A percentile compares a stretch with the other conserved stretches of the same genome.
Evolutionary conservation across 2,797 vertebrate species (phyloP).

Genomic region (Melanotaenia parkinsoni): DNA sequence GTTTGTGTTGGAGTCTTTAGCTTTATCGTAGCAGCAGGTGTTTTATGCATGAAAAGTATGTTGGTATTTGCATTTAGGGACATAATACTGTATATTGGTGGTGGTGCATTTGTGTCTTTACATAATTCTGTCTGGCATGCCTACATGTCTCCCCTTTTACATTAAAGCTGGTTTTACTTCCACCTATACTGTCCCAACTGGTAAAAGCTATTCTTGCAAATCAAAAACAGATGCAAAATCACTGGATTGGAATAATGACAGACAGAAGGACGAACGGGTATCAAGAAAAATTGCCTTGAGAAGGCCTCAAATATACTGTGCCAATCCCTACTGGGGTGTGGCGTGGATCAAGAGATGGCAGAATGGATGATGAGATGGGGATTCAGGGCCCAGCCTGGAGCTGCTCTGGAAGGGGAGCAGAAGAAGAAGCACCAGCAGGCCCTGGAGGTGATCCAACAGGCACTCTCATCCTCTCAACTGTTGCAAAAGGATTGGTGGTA

Average conservation of each 20-base stretch:
- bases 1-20: conserved; percentile 50
- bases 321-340: conserved; percentile 61
- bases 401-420: conserved; percentile 61
- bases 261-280: conserved; percentile 40
- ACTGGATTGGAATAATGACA: conserved; percentile 19
- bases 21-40: conserved; percentile 43
- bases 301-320: conserved; percentile 48
- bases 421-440: conserved; percentile 64
- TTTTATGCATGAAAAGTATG: conserved; percentile 34
- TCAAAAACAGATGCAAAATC: conserved; percentile 46
- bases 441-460: conserved; percentile 77
- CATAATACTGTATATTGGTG: conserved; percentile 26
- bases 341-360: conserved; percentile 56
- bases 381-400: conserved; percentile 54
- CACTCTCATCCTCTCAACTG: conserved; percentile 82
- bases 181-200: conserved; percentile 45
- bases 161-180: conserved; percentile 42
- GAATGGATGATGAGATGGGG: conserved; percentile 60
- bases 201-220: conserved; percentile 32
- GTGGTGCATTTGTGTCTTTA: conserved; percentile 24
- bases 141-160: conserved; percentile 7
- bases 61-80: conserved; percentile 49
- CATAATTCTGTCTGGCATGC: conserved; percentile 44
- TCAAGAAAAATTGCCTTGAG: conserved; percentile 46
- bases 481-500: conserved; percentile 82